phyloP scores from a whole-genome alignment of 2,888 invertebrate species.

The Calameuta pallipes region DNA sequence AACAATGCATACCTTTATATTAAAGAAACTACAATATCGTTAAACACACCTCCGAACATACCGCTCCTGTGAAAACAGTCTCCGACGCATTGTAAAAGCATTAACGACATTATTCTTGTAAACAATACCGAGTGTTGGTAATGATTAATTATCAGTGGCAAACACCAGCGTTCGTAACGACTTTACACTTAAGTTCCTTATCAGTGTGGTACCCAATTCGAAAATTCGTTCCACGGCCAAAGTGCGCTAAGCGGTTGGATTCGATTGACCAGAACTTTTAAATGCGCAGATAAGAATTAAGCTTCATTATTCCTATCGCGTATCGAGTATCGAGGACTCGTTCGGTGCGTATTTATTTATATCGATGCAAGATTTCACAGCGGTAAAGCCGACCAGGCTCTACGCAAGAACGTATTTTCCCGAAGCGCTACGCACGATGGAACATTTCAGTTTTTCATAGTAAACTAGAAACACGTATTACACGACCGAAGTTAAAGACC shows the following conservation, averaged over 20 bases:
- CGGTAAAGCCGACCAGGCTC: neutral
- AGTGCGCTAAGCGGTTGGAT: neutral
- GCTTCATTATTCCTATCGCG: neutral
- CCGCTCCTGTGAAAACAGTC: conserved; percentile 42
- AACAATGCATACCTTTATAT: neutral
- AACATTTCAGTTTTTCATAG: neutral
- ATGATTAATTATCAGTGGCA: neutral
- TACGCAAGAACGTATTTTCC: neutral
- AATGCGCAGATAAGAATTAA: neutral
- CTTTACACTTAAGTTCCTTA: neutral
- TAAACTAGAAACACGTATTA: neutral
- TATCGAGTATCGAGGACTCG: neutral
- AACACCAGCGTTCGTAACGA: neutral
- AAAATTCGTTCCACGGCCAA: neutral
- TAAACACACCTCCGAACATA: conserved; percentile 30
- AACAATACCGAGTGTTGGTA: neutral
- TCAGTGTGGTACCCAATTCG: neutral
- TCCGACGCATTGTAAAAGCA: conserved; percentile 43
- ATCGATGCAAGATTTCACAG: neutral
- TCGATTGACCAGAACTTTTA: neutral
- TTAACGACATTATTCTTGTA: conserved; percentile 37
- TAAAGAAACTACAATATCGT: neutral
- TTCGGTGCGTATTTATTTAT: neutral
- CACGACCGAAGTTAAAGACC: neutral
- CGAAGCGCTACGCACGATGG: too few relatives aligned